Evolutionary conservation across 37 sponge, comb jelly and placozoan genomes (phyloP).

Genomic region (Hormiphora californensis): DNA sequence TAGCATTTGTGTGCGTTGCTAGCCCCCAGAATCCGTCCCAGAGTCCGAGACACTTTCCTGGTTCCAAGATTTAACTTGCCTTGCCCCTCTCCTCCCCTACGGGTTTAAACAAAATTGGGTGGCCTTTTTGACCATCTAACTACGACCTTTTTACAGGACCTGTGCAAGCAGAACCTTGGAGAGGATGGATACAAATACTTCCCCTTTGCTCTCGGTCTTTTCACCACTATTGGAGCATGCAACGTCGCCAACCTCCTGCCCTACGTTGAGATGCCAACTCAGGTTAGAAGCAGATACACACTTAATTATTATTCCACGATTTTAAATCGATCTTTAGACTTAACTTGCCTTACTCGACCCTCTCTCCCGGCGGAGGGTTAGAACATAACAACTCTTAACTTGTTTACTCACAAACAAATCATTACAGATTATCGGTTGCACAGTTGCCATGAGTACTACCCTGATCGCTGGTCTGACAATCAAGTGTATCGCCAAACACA

Average conservation of each 20-base stretch:
- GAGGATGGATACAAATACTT: constrained; percentile 35
- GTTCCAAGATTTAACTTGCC: no score
- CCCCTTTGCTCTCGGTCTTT: constrained; percentile 50
- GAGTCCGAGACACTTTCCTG: no score
- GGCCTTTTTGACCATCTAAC: no score
- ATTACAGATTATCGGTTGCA: constrained; percentile 48
- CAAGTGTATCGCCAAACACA: constrained; percentile 53
- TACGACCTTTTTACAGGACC: not conserved
- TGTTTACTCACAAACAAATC: not conserved
- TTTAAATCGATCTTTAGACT: no score
- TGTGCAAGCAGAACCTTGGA: constrained; percentile 49
- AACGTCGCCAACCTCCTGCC: constrained; percentile 43
- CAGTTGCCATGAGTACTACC: constrained; percentile 29
- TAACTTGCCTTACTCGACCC: not conserved
- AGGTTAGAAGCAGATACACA: not conserved
- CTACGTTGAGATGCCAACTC: constrained; percentile 50
- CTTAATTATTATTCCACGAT: no score
- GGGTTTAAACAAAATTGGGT: no score
- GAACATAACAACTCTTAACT: no score
- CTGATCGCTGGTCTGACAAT: constrained; percentile 50
- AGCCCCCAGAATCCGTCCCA: no score
- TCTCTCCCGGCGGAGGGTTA: not conserved
- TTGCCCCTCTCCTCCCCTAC: no score
- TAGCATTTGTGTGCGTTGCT: no score
- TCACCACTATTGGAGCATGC: constrained; percentile 41